Conservation (phyloP, 1,140 invertebrate species). For the Drosophila biarmipes region DNA sequence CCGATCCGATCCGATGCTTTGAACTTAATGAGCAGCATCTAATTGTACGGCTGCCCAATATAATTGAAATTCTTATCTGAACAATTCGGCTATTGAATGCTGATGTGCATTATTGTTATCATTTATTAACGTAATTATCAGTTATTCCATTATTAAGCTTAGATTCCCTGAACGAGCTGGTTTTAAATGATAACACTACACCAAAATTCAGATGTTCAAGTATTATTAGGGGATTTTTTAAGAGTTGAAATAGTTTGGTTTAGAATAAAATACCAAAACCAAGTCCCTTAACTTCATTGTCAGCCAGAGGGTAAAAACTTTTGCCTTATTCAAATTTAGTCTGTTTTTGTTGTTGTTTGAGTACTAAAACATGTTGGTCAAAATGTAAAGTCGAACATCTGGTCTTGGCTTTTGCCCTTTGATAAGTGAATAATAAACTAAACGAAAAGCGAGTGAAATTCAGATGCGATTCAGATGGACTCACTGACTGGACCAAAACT, state of each 20-base stretch:
- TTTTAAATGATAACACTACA: neutral
- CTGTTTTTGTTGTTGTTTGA: constrained; percentile 15
- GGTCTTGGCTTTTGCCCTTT: constrained; percentile 33
- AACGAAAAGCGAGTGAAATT: constrained; percentile 12
- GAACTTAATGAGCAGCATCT: neutral
- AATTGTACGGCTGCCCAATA: neutral
- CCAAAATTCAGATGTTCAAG: no score
- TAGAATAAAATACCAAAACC: neutral
- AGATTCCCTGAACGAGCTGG: neutral
- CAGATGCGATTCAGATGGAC: constrained; percentile 8
- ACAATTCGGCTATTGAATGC: neutral
- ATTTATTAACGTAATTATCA: neutral
- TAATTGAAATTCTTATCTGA: neutral
- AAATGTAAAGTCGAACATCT: constrained; percentile 34
- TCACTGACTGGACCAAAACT: constrained; percentile 15
- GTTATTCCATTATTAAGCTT: neutral
- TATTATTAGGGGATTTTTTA: neutral
- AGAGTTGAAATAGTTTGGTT: neutral
- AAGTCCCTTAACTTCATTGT: no score
- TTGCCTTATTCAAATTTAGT: constrained; percentile 5
- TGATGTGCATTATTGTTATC: neutral
- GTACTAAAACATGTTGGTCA: constrained; percentile 26
- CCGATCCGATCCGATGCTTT: neutral
- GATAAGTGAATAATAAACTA: constrained; percentile 44
- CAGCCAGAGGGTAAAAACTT: neutral